Evolutionary conservation across 2,888 invertebrate species (phyloP).

Genomic region (Scaeva pyrastri): DNA sequence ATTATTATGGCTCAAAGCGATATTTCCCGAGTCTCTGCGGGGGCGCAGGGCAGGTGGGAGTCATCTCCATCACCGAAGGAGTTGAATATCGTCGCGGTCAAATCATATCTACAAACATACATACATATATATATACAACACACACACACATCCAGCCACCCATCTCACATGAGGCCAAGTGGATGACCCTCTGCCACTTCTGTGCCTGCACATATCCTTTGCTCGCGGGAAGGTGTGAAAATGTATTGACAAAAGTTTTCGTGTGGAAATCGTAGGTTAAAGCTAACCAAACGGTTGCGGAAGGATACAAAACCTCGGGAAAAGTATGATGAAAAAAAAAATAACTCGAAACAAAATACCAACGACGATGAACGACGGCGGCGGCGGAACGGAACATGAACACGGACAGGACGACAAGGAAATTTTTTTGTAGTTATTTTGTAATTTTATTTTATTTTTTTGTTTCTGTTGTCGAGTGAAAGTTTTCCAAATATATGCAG

Average conservation of each 20-base stretch:
- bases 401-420: constrained; percentile 57
- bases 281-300: constrained; percentile 74
- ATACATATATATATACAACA: constrained; percentile 7
- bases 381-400: too few species aligned
- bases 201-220: constrained; percentile 3
- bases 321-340: constrained; percentile 35
- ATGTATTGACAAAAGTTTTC: constrained; percentile 73
- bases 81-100: constrained; percentile 16
- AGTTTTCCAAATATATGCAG: constrained; percentile 60
- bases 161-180: constrained; percentile 16
- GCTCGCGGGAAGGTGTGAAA: constrained; percentile 68
- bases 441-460: constrained; percentile 19
- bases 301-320: constrained; percentile 72
- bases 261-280: constrained; percentile 73
- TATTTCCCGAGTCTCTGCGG: constrained; percentile 23
- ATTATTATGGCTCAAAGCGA: constrained; percentile 61
- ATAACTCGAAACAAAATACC: constrained; percentile 31
- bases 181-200: constrained; percentile 2
- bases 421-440: constrained; percentile 30
- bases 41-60: neutral
- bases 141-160: neutral
- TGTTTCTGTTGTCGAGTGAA: constrained; percentile 51
- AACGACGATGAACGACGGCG: constrained; percentile 49
- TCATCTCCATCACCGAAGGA: constrained; percentile 35
- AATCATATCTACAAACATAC: constrained; percentile 29